Conservation (phyloP, 2,888 invertebrate species). For the Sympetrum striolatum region DNA sequence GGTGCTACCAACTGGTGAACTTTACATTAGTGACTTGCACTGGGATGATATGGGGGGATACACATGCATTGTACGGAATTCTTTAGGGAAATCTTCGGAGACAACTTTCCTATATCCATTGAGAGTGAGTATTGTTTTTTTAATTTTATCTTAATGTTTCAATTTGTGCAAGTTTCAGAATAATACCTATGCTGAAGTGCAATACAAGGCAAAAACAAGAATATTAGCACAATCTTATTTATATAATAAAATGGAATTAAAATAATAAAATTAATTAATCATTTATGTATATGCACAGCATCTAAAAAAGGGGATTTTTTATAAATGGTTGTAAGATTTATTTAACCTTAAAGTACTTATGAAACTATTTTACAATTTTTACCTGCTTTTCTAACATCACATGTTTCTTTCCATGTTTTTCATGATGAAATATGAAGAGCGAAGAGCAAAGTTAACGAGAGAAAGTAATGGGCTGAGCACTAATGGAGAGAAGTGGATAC, state of each 20-base stretch:
- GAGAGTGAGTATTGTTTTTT: conserved; percentile 58
- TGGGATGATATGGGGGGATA: conserved; percentile 87
- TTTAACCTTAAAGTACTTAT: no score
- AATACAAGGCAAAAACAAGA: no score
- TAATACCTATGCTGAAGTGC: no score
- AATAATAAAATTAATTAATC: no score
- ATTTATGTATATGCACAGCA: no score
- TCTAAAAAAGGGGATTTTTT: no score
- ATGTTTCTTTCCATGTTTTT: background rate
- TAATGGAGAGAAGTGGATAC: background rate
- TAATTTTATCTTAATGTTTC: background rate
- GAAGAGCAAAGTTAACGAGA: conserved; percentile 33
- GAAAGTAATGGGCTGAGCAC: background rate
- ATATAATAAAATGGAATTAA: no score
- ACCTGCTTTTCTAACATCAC: background rate
- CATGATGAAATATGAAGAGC: background rate
- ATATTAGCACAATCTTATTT: no score
- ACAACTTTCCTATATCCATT: conserved; percentile 79
- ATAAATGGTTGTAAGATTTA: no score
- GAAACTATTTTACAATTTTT: background rate
- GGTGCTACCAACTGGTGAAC: conserved; percentile 76
- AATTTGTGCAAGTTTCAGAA: no score
- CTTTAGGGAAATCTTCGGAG: conserved; percentile 67
- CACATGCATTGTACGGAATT: conserved; percentile 70
- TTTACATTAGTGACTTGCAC: conserved; percentile 72